Base-by-base conservation (phyloP, 2,888 invertebrate genomes). In the Parnassius smintheus region DNA sequence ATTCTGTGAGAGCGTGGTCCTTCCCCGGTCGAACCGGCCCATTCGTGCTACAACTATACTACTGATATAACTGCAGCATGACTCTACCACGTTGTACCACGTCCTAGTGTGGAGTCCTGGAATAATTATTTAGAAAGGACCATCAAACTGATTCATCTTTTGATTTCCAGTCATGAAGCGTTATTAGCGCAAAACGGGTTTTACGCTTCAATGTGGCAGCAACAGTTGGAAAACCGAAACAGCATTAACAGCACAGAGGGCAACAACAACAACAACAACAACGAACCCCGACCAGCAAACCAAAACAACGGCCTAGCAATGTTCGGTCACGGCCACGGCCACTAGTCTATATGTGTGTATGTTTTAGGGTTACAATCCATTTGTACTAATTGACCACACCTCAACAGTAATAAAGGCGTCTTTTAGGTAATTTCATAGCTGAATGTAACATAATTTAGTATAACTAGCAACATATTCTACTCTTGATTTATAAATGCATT, bases 131-230 rank as follows among this genome's bases (percentile, higher is more conserved):
- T 35, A 35, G 44, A 11, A 9, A 44, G 9, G 44, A 11, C 11
- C 44, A 10, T 44, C 9, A 11, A 11, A 44, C 44, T 11, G 11
- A 44, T 44, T 44, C 2, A 44, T 1, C 9, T 13, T 52, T 65
- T 68, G 67, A 67, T 67, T 90, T 92, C 50, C 85, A 96, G 96
- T 58, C 97, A 97, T 83, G 95, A 95, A 66, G 93, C 95, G 56
- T 88, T 97, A 4, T 82, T 96, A 55, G 89, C 91, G 1, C 90
- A 91, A 73, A 94, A 93, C 66, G 97, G 97, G 3, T 86, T 96
- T 57, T 99, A 99, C 88, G 94, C 96, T 0, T 93, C 94, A 41
- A 99, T 99, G 98, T 99, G 99, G 99, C 94, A 95, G 71, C 96
- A 97, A 70, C 98, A 98, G 76, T 85, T 96, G 9, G 94, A 95